Percentiles rank a stretch among this genome's conserved stretches.
Evolutionary conservation across 2,113 vertebrate species (phyloP).

Genomic region (Elanoides forficatus): DNA sequence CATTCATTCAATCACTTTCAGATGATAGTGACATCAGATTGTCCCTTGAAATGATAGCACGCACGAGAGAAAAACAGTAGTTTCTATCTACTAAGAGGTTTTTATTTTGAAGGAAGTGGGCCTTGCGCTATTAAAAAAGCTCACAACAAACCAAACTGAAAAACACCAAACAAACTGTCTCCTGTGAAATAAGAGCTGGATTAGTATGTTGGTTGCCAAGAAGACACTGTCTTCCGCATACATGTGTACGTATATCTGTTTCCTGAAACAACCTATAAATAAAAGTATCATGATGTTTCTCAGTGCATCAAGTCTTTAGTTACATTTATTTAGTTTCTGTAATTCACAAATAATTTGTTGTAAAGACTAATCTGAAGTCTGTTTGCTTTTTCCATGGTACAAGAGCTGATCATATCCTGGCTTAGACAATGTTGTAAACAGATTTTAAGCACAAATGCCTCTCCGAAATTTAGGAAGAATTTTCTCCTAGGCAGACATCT

Average conservation of each 20-base stretch:
- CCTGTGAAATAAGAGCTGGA: background rate
- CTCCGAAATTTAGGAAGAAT: background rate
- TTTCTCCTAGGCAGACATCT: background rate
- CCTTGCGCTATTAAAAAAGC: background rate
- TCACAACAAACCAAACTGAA: background rate
- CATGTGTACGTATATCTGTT: background rate
- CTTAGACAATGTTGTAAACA: background rate
- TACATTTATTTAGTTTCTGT: background rate
- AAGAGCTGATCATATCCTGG: background rate
- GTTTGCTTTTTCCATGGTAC: background rate
- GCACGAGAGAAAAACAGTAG: background rate
- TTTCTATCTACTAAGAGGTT: background rate
- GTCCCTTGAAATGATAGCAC: background rate
- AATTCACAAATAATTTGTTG: background rate
- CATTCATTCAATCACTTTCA: background rate
- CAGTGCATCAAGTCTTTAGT: background rate
- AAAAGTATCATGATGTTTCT: background rate
- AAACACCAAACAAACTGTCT: background rate
- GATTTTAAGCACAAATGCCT: background rate
- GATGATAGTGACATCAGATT: background rate
- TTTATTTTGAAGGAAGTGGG: background rate
- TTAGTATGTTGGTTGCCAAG: background rate
- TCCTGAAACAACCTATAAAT: background rate
- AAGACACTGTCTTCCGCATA: background rate
- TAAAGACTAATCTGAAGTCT: background rate